Evolutionary conservation across 2,113 vertebrate genomes (phyloP).

Genomic region (Grus americana): DNA sequence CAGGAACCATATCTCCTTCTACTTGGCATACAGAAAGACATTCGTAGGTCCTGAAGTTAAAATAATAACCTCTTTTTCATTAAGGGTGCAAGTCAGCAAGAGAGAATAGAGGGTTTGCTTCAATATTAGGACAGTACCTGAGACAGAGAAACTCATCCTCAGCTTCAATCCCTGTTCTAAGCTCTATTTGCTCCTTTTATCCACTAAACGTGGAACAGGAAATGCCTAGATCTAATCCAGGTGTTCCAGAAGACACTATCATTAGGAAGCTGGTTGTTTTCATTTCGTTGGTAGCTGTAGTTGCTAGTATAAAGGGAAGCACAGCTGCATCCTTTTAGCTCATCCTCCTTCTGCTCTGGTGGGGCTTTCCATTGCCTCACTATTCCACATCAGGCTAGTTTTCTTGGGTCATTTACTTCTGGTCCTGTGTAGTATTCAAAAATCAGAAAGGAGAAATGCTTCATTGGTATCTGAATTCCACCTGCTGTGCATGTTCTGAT

Average conservation of each 20-base stretch:
- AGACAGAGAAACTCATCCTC: neutral
- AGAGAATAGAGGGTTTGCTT: neutral
- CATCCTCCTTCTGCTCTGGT: neutral
- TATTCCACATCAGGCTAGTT: neutral
- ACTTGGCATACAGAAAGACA: neutral
- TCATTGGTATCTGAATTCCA: neutral
- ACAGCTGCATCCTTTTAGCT: neutral
- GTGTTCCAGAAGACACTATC: neutral
- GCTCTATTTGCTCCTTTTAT: neutral
- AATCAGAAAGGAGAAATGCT: neutral
- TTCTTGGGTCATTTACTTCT: neutral
- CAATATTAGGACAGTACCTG: neutral
- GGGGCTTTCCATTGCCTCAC: neutral
- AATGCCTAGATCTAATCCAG: neutral
- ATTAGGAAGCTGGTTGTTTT: neutral
- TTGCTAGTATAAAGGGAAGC: neutral
- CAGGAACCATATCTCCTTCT: neutral
- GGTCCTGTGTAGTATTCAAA: neutral
- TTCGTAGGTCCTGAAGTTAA: neutral
- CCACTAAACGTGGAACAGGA: neutral
- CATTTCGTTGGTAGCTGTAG: neutral
- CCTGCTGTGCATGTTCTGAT: neutral
- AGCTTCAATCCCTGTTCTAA: neutral
- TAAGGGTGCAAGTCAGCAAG: neutral
- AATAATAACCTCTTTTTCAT: neutral